Evolutionary conservation across 1,140 invertebrate genomes (phyloP).

Genomic region (Archegozetes longisetosus): DNA sequence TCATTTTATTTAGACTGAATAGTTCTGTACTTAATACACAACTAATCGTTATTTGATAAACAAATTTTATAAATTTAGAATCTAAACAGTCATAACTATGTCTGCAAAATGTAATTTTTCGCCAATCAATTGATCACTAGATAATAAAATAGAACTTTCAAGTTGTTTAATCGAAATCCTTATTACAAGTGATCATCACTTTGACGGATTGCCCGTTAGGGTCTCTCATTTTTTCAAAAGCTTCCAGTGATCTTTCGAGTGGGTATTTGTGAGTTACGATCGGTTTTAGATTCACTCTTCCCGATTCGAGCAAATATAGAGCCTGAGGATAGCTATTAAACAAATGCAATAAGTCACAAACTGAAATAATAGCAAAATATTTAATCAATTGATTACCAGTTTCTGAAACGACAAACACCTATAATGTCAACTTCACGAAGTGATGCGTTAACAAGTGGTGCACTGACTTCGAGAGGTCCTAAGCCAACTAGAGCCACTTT

Average conservation of each 20-base stretch:
- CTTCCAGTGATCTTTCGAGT: constrained; percentile 63
- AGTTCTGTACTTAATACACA: too few relatives aligned
- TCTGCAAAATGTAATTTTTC: too few relatives aligned
- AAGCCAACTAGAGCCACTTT: constrained; percentile 65
- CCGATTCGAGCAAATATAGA: constrained; percentile 24
- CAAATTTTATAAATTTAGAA: too few relatives aligned
- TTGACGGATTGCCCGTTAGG: constrained; percentile 56
- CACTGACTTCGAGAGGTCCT: constrained; percentile 52
- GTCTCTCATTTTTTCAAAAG: constrained; percentile 64
- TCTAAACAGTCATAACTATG: too few relatives aligned
- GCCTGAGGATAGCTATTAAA: constrained; percentile 34
- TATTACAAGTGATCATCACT: constrained; percentile 51
- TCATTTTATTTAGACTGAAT: too few relatives aligned
- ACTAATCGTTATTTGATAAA: too few relatives aligned
- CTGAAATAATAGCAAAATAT: background rate
- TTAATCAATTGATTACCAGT: constrained; percentile 32
- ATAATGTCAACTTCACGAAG: constrained; percentile 71
- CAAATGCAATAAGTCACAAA: too few relatives aligned
- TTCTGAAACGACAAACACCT: constrained; percentile 78
- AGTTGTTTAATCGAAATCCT: constrained; percentile 21
- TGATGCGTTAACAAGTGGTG: constrained; percentile 63
- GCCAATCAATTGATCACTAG: too few relatives aligned
- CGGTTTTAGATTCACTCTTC: constrained; percentile 65
- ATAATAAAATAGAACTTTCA: too few relatives aligned
- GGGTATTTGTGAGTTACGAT: constrained; percentile 77